Evolutionary conservation across 2,888 invertebrate species (phyloP).

Genomic region (Hemicrepidius hirtus): DNA sequence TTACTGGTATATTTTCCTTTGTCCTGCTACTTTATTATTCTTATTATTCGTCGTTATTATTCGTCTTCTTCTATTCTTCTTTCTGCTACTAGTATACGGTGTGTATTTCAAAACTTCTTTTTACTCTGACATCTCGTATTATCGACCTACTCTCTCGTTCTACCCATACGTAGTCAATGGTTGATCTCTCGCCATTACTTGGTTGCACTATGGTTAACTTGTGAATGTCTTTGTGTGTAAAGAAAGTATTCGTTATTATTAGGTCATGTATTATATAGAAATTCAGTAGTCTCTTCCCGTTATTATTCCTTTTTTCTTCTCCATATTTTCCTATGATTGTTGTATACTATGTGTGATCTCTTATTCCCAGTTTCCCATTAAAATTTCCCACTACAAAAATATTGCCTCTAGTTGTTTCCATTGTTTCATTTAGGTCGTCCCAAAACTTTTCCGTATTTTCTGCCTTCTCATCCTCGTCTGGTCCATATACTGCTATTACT

Average conservation of each 20-base stretch:
- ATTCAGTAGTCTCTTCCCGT: conserved; percentile 44
- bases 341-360: background rate
- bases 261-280: conserved; percentile 37
- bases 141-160: conserved; percentile 4
- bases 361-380: conserved; percentile 37
- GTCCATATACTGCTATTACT: conserved; percentile 38
- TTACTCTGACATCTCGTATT: conserved; percentile 29
- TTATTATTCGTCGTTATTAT: no score
- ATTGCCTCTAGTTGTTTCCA: conserved; percentile 33
- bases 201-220: conserved; percentile 25
- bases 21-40: background rate
- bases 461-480: conserved; percentile 32
- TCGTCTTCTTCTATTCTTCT: conserved; percentile 1
- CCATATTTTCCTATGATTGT: conserved; percentile 35
- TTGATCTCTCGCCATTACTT: conserved; percentile 22
- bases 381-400: conserved; percentile 38
- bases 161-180: conserved; percentile 33
- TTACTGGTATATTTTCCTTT: no score
- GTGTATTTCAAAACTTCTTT: conserved; percentile 37
- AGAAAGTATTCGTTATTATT: conserved; percentile 29
- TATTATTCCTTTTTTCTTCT: conserved; percentile 41
- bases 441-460: conserved; percentile 44
- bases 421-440: conserved; percentile 30
- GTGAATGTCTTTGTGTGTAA: conserved; percentile 37
- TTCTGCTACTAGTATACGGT: conserved; percentile 35